These are phyloP conservation scores for Manacus vitellinus DNA, from an alignment of 2,113 vertebrate genomes.

Conservation along the genomic window DNA sequence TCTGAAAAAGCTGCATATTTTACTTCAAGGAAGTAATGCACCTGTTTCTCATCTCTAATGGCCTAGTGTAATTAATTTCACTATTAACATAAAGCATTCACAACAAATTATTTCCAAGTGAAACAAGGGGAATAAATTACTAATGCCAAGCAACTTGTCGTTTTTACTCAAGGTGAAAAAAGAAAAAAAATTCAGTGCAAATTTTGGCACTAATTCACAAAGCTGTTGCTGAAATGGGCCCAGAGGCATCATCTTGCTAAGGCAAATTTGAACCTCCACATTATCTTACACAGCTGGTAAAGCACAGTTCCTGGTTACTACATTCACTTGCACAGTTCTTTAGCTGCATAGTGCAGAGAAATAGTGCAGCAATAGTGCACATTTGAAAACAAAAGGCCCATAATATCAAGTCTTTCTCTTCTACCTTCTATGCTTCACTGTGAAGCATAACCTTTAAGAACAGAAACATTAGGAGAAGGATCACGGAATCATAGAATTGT, in stretches of 20 bases:
- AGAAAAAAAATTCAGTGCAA: not conserved
- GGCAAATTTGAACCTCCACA: not conserved
- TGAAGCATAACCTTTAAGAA: not conserved
- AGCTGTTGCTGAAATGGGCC: not conserved
- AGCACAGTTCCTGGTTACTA: rapidly evolving
- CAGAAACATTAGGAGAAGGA: not conserved
- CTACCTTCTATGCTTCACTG: too few relatives aligned
- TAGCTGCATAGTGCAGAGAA: too few relatives aligned
- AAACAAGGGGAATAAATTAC: not conserved
- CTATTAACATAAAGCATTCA: not conserved
- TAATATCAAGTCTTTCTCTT: not conserved
- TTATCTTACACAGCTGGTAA: not conserved
- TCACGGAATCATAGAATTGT: not conserved
- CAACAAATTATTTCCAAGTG: not conserved
- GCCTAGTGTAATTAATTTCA: not conserved
- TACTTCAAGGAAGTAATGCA: not conserved
- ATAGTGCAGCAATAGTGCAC: rapidly evolving
- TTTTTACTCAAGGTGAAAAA: not conserved
- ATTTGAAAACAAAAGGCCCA: not conserved
- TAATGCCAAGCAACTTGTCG: not conserved
- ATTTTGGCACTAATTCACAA: not conserved
- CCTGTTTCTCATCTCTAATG: not conserved
- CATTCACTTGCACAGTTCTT: not conserved
- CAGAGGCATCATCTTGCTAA: not conserved
- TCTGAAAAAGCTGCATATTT: not conserved